Conservation (phyloP, 2,888 invertebrate species). For the Shargacucullia verbasci region DNA sequence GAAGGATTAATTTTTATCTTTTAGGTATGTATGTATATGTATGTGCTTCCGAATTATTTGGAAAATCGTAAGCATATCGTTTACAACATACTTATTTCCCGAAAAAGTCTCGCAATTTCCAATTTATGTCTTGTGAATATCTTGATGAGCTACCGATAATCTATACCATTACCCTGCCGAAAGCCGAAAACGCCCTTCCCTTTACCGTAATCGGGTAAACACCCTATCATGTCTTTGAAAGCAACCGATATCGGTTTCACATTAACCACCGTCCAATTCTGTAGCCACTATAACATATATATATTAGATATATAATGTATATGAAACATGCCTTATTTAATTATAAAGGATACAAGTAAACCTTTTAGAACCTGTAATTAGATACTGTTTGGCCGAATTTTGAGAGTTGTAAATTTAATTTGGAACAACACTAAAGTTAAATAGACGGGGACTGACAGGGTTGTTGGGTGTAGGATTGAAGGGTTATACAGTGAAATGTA, state of each 20-base stretch:
- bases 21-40: too few species aligned
- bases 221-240: conserved; percentile 17
- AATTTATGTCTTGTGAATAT: conserved; percentile 5
- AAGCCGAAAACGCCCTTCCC: background rate
- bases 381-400: conserved; percentile 45
- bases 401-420: conserved; percentile 49
- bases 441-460: conserved; percentile 8
- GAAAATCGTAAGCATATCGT: too few species aligned
- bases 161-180: background rate
- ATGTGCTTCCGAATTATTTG: too few species aligned
- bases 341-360: conserved; percentile 47
- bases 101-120: background rate
- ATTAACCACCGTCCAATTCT: conserved; percentile 22
- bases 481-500: conserved; percentile 25
- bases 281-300: background rate
- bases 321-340: conserved; percentile 47
- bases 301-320: conserved; percentile 10
- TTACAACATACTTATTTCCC: background rate
- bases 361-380: conserved; percentile 56
- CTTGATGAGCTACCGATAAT: conserved; percentile 13
- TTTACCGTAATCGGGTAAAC: conserved; percentile 14
- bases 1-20: too few species aligned
- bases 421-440: conserved; percentile 40
- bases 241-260: conserved; percentile 31
- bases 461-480: conserved; percentile 9